Conservation (phyloP, 1,140 invertebrate genomes). For the Stegodyphus mimosarum region DNA sequence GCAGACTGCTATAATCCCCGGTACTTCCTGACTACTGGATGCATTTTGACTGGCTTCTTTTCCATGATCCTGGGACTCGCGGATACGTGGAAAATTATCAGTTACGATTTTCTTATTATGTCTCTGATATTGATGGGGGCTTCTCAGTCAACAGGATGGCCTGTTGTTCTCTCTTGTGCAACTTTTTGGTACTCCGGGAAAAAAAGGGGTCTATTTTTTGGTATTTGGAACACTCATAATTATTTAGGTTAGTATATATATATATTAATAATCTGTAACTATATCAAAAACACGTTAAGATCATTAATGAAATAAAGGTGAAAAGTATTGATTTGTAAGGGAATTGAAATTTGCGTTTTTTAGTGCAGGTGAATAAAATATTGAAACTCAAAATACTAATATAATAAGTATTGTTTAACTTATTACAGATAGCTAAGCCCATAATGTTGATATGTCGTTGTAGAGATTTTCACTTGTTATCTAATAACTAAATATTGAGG, state of each 20-base stretch:
- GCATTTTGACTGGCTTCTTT: slow-evolving; percentile 15
- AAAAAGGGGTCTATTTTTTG: slow-evolving; percentile 23
- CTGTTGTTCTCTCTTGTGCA: slow-evolving; percentile 1
- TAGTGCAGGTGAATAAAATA: no score
- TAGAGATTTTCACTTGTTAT: no score
- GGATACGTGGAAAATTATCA: slow-evolving; percentile 3
- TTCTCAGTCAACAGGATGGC: slow-evolving; percentile 25
- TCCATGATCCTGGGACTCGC: slow-evolving; percentile 17
- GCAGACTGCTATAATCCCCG: slow-evolving; percentile 48
- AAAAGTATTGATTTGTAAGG: no score
- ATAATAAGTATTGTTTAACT: no score
- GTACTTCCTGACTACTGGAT: slow-evolving; percentile 31
- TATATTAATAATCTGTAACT: no score
- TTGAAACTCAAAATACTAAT: no score
- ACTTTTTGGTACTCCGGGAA: slow-evolving; percentile 17
- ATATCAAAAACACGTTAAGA: no score
- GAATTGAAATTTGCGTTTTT: no score
- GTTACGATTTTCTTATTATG: neutral
- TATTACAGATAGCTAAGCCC: no score
- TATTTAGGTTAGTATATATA: slow-evolving; percentile 26
- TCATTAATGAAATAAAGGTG: no score
- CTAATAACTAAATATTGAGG: no score
- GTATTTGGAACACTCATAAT: slow-evolving; percentile 19
- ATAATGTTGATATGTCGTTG: no score
- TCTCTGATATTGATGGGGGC: neutral